Evolutionary conservation across 2,797 vertebrate genomes (phyloP).

Genomic region (Amblyraja radiata): DNA sequence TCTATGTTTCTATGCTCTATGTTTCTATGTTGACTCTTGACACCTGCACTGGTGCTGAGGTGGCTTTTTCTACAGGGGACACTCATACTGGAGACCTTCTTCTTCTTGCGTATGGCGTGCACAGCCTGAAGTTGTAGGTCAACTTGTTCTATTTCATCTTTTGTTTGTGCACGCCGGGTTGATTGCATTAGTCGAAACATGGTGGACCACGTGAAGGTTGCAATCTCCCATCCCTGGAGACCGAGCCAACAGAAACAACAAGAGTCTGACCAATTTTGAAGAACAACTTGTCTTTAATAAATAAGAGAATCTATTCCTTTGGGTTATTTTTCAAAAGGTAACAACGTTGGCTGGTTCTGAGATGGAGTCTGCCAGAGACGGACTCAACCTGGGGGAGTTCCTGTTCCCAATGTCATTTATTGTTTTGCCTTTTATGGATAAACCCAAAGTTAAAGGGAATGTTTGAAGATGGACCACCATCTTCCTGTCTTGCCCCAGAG

Average conservation of each 20-base stretch:
- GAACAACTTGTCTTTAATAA: not conserved
- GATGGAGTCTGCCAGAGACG: not conserved
- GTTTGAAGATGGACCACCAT: not conserved
- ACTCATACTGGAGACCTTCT: too few relatives aligned
- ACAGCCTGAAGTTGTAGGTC: too few relatives aligned
- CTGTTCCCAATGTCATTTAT: constrained; percentile 24
- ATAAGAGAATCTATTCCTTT: not conserved
- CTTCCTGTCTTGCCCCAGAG: not conserved
- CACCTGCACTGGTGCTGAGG: not conserved
- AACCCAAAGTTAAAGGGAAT: not conserved
- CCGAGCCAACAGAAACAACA: not conserved
- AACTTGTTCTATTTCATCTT: too few relatives aligned
- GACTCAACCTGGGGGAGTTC: not conserved
- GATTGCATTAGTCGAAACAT: too few relatives aligned
- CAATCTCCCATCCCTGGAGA: too few relatives aligned
- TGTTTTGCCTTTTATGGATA: constrained; percentile 16
- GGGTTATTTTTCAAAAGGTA: not conserved
- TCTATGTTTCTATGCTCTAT: too few relatives aligned
- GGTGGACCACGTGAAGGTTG: too few relatives aligned
- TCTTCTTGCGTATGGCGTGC: too few relatives aligned
- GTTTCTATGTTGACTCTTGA: too few relatives aligned
- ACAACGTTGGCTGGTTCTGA: not conserved
- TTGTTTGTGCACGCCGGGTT: too few relatives aligned
- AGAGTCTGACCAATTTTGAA: not conserved
- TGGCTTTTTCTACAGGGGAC: not conserved